Evolutionary conservation across 2,888 invertebrate genomes (phyloP).

Genomic region (Halictus quadricinctus): DNA sequence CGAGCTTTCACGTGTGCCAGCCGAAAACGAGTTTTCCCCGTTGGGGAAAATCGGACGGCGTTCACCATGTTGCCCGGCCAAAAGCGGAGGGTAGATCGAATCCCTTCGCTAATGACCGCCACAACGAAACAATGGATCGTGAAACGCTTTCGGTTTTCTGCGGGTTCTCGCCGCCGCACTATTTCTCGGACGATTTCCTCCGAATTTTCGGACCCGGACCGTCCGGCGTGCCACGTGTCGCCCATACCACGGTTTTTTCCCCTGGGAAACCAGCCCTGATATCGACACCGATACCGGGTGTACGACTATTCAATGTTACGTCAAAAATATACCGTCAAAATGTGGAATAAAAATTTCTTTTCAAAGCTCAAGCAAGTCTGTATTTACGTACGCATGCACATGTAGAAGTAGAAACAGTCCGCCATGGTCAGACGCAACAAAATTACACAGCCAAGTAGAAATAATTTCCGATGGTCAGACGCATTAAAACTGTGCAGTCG

Average conservation of each 20-base stretch:
- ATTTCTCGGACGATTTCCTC: slow-evolving; percentile 14
- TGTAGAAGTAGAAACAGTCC: neutral
- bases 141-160: slow-evolving; percentile 17
- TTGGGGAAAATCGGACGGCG: neutral
- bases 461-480: no score
- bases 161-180: neutral
- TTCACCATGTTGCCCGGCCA: neutral
- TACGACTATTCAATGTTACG: neutral
- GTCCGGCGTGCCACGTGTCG: neutral
- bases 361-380: no score
- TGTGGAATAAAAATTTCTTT: neutral
- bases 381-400: no score
- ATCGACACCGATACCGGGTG: neutral
- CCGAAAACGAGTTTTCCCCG: slow-evolving; percentile 12
- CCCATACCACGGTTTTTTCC: neutral
- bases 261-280: neutral
- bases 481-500: no score
- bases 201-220: neutral
- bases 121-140: slow-evolving; percentile 8
- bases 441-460: no score
- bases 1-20: neutral
- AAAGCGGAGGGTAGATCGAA: slow-evolving; percentile 2
- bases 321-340: neutral
- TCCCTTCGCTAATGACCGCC: slow-evolving; percentile 8
- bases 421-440: neutral